Evolutionary conservation across 2,888 invertebrate species (phyloP), one percentile per base, ranked within the genome.

Genomic region (Eueremaeus valkanovi): DNA sequence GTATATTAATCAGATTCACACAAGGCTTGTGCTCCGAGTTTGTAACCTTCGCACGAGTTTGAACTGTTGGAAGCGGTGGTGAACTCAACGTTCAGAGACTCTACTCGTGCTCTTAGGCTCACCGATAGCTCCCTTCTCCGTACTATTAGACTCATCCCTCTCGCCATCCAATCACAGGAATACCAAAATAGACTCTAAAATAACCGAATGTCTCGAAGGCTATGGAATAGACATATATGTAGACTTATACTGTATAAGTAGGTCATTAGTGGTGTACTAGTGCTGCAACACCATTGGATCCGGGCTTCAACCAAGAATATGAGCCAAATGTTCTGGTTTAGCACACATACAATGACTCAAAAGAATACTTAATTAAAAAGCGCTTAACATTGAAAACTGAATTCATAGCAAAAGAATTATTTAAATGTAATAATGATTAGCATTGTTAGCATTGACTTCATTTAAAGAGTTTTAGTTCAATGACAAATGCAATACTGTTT

Each of bases 101-200:
- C 8, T 55, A 6, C 27, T 27, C 21, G 29, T 31, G 31, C 18
- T 29, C 29, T 9, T 31, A 58, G 21, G 21, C 49, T 18, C 3
- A 3, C 9, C n/a, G 49, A 49, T 18, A 58, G 58, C 58, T n/a
- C 58, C 58, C 58, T 58, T 31, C 11, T 8, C 66, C 66, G 3
- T 18, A 3, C 16, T 21, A 66, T 66, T 66, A 40, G 66, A 66
- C 66, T 66, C 66, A 66, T 66, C 66, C 66, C 66, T 66, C 29
- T 29, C 58, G 55, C 33, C 33, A 63, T 66, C 66, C 40, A 66
- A 66, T 36, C 36, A 36, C 2, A 21, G 29, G 9, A 66, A 21
- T 16, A 24, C 3, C 29, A 58, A 58, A 55, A 29, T 29, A 13
- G 13, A 13, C 18, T 58, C 58, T 9, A 58, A 58, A 58, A 58